Evolutionary conservation across 1,140 invertebrate species (phyloP).

Genomic region (Sweltsa coloradensis): DNA sequence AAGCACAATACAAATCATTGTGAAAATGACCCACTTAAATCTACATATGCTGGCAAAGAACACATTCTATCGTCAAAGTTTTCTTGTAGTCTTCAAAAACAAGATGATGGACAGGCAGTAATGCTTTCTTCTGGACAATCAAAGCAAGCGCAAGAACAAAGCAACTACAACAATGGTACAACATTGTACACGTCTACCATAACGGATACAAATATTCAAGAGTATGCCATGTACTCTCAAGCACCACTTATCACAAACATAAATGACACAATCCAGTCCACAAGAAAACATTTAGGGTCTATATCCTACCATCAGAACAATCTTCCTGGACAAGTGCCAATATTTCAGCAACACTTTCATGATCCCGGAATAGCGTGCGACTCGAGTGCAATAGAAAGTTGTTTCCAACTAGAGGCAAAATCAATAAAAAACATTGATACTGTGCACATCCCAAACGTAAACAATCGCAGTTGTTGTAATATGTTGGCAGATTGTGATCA

Average conservation of each 20-base stretch:
- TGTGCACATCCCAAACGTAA: neutral
- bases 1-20: neutral
- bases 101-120: neutral
- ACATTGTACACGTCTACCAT: neutral
- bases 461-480: neutral
- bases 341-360: slow-evolving; percentile 1
- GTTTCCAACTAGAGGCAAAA: neutral
- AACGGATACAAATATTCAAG: neutral
- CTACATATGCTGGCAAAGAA: neutral
- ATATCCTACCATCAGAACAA: neutral
- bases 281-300: neutral
- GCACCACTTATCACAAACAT: neutral
- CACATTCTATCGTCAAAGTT: neutral
- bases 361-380: slow-evolving; percentile 1
- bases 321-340: neutral
- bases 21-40: neutral
- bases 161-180: neutral
- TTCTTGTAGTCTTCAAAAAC: slow-evolving; percentile 4
- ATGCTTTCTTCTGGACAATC: neutral
- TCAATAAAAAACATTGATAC: neutral
- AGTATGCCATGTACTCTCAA: slow-evolving; percentile 1
- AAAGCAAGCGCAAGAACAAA: neutral
- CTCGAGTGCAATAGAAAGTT: slow-evolving; percentile 2
- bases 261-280: neutral
- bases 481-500: neutral